Percentiles rank a stretch among this genome's conserved stretches.
phyloP scores from a whole-genome alignment of 1,140 invertebrate species.

The Temnothorax curvispinosus region DNA sequence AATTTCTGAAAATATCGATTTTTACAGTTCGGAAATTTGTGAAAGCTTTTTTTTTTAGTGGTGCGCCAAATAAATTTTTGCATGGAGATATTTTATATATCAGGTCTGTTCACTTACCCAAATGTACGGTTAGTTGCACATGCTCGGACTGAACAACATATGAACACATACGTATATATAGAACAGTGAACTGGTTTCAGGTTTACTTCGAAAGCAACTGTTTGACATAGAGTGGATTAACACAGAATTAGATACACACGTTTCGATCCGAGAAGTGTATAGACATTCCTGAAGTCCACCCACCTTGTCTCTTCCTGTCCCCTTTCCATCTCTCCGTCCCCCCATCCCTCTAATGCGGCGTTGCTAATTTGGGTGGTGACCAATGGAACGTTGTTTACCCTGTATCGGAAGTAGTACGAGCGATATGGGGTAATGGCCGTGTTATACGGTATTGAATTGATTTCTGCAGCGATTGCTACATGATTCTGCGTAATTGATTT shows the following conservation, averaged over 20 bases:
- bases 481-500: constrained; percentile 65
- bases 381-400: constrained; percentile 33
- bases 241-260: constrained; percentile 61
- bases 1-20: background rate
- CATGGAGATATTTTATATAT: background rate
- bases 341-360: background rate
- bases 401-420: constrained; percentile 34
- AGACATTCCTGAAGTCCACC: constrained; percentile 52
- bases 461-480: constrained; percentile 34
- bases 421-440: background rate
- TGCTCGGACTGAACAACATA: background rate
- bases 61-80: background rate
- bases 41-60: background rate
- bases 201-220: constrained; percentile 58
- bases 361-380: constrained; percentile 44
- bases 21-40: background rate
- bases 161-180: background rate
- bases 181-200: constrained; percentile 5
- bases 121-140: background rate
- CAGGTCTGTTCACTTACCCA: background rate
- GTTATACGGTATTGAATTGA: constrained; percentile 35
- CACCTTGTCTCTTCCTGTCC: constrained; percentile 19
- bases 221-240: constrained; percentile 71
- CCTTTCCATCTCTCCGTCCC: background rate
- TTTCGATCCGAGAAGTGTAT: constrained; percentile 59